Percentiles rank a stretch among this genome's conserved stretches.
These are phyloP conservation scores for Caenorhabditis brenneri DNA, from an alignment of 1,140 invertebrate genomes.

Conservation along the genomic window DNA sequence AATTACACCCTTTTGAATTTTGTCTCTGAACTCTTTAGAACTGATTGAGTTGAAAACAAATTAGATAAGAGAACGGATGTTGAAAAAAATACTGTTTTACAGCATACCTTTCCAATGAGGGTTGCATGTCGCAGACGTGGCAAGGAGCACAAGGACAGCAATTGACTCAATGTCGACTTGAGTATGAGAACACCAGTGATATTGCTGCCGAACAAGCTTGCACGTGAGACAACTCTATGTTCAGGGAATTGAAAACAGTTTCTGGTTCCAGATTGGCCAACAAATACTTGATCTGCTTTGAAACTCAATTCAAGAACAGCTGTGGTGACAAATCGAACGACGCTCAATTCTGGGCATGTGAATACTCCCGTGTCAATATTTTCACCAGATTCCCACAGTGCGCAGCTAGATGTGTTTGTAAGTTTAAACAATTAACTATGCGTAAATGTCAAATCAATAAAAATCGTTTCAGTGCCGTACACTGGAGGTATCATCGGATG, in stretches of 20 bases:
- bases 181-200: constrained; percentile 28
- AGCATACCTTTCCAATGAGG: constrained; percentile 47
- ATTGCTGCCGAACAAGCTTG: constrained; percentile 21
- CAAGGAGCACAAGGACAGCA: background rate
- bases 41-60: background rate
- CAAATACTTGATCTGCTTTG: constrained; percentile 38
- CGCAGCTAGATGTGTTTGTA: constrained; percentile 41
- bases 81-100: background rate
- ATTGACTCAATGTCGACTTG: constrained; percentile 1
- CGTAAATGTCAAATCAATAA: background rate
- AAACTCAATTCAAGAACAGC: constrained; percentile 31
- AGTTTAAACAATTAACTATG: background rate
- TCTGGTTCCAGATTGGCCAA: constrained; percentile 39
- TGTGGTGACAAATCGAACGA: constrained; percentile 48
- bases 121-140: constrained; percentile 44
- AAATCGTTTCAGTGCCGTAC: constrained; percentile 41
- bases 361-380: constrained; percentile 53
- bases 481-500: constrained; percentile 46
- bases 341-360: constrained; percentile 55
- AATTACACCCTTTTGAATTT: background rate
- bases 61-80: constrained; percentile 3
- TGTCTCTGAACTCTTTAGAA: background rate
- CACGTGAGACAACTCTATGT: constrained; percentile 11
- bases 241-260: background rate
- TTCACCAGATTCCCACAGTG: constrained; percentile 59